phyloP scores from a whole-genome alignment of 1,140 invertebrate genomes.

The Sarcophaga bullata region DNA sequence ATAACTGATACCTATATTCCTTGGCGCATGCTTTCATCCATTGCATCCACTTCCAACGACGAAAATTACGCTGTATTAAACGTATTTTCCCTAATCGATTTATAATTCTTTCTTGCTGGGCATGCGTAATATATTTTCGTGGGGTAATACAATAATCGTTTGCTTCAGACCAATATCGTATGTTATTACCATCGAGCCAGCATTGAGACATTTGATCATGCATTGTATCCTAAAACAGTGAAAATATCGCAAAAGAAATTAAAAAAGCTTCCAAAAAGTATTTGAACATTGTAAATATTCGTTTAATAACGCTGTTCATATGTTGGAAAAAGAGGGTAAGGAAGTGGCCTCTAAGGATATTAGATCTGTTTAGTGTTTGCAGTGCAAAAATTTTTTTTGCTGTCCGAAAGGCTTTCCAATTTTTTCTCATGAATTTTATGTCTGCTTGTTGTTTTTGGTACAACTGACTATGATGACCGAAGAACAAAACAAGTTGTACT shows the following conservation, averaged over 20 bases:
- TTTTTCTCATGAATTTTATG: no score
- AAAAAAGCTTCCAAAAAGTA: background rate
- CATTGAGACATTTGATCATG: constrained; percentile 62
- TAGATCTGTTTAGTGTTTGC: no score
- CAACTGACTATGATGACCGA: no score
- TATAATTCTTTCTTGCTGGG: constrained; percentile 54
- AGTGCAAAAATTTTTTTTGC: no score
- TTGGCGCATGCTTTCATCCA: constrained; percentile 60
- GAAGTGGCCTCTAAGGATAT: no score
- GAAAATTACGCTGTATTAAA: constrained; percentile 62
- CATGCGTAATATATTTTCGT: constrained; percentile 58
- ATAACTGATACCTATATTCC: constrained; percentile 61
- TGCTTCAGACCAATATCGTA: constrained; percentile 53
- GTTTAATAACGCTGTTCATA: no score
- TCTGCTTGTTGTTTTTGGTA: no score
- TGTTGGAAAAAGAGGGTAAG: no score
- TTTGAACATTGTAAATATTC: background rate
- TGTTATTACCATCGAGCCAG: constrained; percentile 57
- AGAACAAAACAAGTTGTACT: no score
- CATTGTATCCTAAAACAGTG: constrained; percentile 54
- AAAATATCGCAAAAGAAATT: background rate
- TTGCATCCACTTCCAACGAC: constrained; percentile 57
- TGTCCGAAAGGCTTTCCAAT: no score
- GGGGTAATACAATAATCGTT: constrained; percentile 55
- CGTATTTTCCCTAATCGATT: constrained; percentile 57